These are phyloP conservation scores for Chrysogorgia sp. DNA, from an alignment of 92 coral and sea anemone species.

Conservation along the genomic window DNA sequence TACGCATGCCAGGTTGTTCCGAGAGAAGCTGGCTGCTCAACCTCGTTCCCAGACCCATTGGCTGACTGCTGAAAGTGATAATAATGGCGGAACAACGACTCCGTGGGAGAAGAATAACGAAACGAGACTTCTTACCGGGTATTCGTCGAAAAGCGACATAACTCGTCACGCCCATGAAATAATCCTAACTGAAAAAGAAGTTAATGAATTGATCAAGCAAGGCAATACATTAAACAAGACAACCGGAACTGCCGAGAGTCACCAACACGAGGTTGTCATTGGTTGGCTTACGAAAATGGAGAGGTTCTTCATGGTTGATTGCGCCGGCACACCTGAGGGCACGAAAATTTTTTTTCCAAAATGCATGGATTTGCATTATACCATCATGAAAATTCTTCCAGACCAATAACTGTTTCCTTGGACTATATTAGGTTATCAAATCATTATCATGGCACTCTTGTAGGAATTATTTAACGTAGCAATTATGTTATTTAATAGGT, in stretches of 20 bases:
- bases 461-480: no score
- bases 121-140: not conserved
- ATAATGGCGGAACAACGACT: no score
- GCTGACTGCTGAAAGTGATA: not conserved
- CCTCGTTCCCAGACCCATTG: not conserved
- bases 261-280: not conserved
- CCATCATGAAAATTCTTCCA: not conserved
- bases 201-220: no score
- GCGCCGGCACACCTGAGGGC: not conserved
- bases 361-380: not conserved
- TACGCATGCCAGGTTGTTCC: conserved; percentile 12
- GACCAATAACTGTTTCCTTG: not conserved
- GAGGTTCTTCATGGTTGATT: conserved; percentile 3
- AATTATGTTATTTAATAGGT: no score
- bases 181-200: conserved; percentile 7
- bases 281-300: conserved; percentile 2
- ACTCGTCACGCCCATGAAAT: conserved; percentile 65
- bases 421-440: not conserved
- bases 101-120: not conserved
- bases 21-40: conserved; percentile 26
- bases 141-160: not conserved
- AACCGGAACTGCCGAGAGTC: conserved; percentile 7
- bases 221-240: not conserved
- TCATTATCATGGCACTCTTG: not conserved
- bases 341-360: not conserved